Evolutionary conservation across 2,113 vertebrate species (phyloP).

Genomic region (Coptodon bakossiorum): DNA sequence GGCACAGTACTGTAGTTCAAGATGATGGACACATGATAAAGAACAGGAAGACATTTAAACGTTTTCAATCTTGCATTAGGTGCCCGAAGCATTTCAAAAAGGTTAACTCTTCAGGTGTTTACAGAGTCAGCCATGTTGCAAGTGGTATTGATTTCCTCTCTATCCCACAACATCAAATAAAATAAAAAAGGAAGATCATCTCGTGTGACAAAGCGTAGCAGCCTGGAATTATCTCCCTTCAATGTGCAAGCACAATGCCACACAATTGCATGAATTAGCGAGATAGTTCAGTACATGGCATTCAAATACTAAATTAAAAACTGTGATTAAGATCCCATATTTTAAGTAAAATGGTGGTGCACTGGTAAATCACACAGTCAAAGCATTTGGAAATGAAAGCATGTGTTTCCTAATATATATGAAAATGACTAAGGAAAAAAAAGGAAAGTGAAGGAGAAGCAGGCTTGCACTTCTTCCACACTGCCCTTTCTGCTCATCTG

Average conservation of each 20-base stretch:
- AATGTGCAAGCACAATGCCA: background rate
- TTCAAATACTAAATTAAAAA: background rate
- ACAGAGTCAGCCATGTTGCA: conserved; percentile 36
- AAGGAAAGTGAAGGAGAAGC: background rate
- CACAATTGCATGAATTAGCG: background rate
- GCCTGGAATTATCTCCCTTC: background rate
- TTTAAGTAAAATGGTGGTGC: background rate
- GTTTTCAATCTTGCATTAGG: background rate
- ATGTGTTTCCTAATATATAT: background rate
- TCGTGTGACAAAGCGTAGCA: background rate
- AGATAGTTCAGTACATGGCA: background rate
- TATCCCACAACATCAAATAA: conserved; percentile 15
- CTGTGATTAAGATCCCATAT: background rate
- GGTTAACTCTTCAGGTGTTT: conserved; percentile 45
- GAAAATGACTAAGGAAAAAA: background rate
- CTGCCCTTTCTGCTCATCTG: conserved; percentile 45
- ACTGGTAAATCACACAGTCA: background rate
- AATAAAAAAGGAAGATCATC: conserved; percentile 14
- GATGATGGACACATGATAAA: background rate
- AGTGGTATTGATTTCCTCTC: conserved; percentile 29
- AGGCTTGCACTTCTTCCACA: background rate
- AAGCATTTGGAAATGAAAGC: background rate
- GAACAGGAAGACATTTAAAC: background rate
- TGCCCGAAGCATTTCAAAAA: conserved; percentile 34
- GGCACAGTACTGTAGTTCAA: background rate